Conservation (phyloP, 2,888 invertebrate genomes). For the Clostera curtula region DNA sequence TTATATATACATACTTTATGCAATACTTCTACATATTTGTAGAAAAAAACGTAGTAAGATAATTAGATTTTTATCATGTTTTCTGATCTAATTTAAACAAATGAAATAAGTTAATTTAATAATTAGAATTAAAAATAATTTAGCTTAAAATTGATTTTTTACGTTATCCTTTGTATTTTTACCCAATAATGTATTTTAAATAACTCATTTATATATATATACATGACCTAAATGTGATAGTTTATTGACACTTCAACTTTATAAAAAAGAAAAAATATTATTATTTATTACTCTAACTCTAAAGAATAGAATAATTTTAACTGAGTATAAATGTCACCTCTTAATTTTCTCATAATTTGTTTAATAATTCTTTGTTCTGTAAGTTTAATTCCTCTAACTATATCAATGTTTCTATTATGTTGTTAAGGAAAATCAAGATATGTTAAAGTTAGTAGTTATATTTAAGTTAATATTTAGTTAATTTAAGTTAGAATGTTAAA, state of each 20-base stretch:
- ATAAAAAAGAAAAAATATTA: conserved; percentile 2
- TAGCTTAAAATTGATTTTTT: conserved; percentile 31
- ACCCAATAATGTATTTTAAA: conserved; percentile 20
- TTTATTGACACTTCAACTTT: conserved; percentile 26
- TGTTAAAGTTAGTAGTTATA: neutral
- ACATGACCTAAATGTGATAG: conserved; percentile 21
- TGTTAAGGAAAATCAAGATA: neutral
- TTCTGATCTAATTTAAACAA: too few relatives aligned
- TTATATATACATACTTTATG: conserved; percentile 7
- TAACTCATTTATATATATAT: conserved; percentile 7
- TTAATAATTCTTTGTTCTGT: neutral
- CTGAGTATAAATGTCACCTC: conserved; percentile 7
- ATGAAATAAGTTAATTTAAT: too few relatives aligned
- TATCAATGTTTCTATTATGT: neutral
- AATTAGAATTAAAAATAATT: too few relatives aligned
- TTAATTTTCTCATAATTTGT: neutral
- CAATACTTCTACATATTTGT: conserved; percentile 6
- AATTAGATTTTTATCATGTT: conserved; percentile 1
- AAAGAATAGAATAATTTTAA: too few relatives aligned
- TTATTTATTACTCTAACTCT: conserved; percentile 3
- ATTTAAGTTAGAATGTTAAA: too few relatives aligned
- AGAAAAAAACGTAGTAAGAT: conserved; percentile 1
- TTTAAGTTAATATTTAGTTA: conserved; percentile 2
- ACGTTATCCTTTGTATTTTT: conserved; percentile 37
- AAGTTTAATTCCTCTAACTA: conserved; percentile 1